phyloP scores from a whole-genome alignment of 2,113 vertebrate species.

The Sitta europaea region DNA sequence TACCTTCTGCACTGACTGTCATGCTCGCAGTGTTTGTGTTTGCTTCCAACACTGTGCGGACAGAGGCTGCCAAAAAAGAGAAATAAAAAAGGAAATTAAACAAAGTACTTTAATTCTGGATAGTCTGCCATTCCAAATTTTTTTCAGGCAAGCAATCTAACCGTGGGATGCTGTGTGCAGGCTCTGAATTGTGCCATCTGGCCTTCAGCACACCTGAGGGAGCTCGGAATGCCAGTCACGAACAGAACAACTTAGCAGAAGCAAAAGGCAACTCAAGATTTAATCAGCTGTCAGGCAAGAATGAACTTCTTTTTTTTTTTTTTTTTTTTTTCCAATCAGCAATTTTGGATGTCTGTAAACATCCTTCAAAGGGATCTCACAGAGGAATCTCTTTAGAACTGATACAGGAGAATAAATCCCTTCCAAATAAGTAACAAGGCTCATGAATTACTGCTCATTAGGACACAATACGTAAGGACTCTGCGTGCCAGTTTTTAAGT shows the following conservation, averaged over 20 bases:
- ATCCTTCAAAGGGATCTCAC: neutral
- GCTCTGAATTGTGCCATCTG: slow-evolving; percentile 11
- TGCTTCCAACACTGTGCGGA: neutral
- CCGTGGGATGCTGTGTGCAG: neutral
- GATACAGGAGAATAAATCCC: neutral
- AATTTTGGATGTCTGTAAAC: neutral
- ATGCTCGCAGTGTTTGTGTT: neutral
- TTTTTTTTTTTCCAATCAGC: neutral
- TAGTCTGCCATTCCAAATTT: neutral
- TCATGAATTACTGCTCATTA: neutral
- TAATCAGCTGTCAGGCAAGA: slow-evolving; percentile 6
- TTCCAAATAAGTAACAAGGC: neutral
- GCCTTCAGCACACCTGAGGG: slow-evolving; percentile 26
- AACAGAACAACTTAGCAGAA: neutral
- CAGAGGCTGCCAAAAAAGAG: neutral
- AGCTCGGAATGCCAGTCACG: neutral
- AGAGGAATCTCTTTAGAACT: neutral
- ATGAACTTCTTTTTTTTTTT: neutral
- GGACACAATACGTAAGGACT: neutral
- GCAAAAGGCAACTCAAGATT: neutral
- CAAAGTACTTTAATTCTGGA: neutral
- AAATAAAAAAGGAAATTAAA: neutral
- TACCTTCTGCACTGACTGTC: slow-evolving; percentile 38
- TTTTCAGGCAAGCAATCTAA: neutral
- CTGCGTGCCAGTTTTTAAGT: neutral